Conservation (phyloP, 2,888 invertebrate genomes). For the Andrena praecox region DNA sequence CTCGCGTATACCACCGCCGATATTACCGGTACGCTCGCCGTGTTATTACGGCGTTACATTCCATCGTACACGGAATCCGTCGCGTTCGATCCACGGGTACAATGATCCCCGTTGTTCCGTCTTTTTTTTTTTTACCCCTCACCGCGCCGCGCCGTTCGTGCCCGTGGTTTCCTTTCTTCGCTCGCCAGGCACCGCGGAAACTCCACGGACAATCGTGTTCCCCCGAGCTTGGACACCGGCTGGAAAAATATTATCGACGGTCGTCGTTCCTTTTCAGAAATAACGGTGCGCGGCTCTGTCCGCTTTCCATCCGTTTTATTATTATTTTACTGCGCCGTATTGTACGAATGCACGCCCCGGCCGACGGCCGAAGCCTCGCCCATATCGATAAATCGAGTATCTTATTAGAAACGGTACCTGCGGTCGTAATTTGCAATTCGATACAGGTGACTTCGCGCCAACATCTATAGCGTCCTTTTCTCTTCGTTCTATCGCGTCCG, state of each 20-base stretch:
- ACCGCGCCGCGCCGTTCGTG: not conserved
- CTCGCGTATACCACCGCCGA: conserved; percentile 57
- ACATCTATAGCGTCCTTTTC: not conserved
- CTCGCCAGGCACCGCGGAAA: conserved; percentile 17
- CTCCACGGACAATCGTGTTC: conserved; percentile 4
- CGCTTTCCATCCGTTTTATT: conserved; percentile 48
- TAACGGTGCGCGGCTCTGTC: conserved; percentile 33
- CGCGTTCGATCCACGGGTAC: conserved; percentile 60
- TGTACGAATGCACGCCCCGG: not conserved
- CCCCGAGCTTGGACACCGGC: conserved; percentile 13
- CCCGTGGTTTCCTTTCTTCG: conserved; percentile 18
- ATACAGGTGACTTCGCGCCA: conserved; percentile 34
- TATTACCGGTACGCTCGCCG: conserved; percentile 69
- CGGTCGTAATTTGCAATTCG: conserved; percentile 49
- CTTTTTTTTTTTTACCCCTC: conserved; percentile 24
- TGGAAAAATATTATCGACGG: conserved; percentile 43
- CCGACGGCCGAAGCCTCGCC: conserved; percentile 29
- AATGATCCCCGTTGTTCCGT: conserved; percentile 64
- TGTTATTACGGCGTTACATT: conserved; percentile 78
- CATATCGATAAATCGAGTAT: conserved; percentile 49
- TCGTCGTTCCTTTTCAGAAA: conserved; percentile 28
- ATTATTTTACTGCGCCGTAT: conserved; percentile 25
- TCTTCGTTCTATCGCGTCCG: not conserved
- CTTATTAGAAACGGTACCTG: conserved; percentile 37
- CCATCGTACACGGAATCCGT: conserved; percentile 69